These are phyloP conservation scores for Phaedon cochleariae DNA, from an alignment of 2,888 invertebrate species.

Conservation along the genomic window DNA sequence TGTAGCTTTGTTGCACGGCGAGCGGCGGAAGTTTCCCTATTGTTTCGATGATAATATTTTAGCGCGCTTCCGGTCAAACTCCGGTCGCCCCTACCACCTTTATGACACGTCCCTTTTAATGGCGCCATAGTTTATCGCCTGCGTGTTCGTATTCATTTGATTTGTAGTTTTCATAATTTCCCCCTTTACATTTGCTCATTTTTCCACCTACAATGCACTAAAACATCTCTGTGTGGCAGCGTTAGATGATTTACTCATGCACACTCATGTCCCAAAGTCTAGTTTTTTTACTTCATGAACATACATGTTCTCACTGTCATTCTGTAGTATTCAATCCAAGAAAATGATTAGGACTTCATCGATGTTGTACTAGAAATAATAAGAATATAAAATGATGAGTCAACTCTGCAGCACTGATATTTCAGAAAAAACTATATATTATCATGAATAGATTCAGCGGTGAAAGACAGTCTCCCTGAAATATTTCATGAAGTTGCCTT, in stretches of 20 bases:
- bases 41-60: slow-evolving; percentile 60
- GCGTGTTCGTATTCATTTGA: slow-evolving; percentile 52
- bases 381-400: too few species aligned
- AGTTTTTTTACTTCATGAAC: slow-evolving; percentile 19
- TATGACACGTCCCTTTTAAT: slow-evolving; percentile 57
- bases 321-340: too few species aligned
- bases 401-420: too few species aligned
- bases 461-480: too few species aligned
- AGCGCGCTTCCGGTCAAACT: slow-evolving; percentile 57
- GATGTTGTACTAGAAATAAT: too few species aligned
- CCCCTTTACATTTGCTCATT: slow-evolving; percentile 37
- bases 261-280: slow-evolving; percentile 21
- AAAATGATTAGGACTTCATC: too few species aligned
- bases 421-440: too few species aligned
- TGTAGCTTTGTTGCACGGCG: slow-evolving; percentile 56
- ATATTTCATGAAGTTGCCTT: too few species aligned
- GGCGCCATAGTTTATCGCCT: slow-evolving; percentile 53
- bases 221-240: slow-evolving; percentile 14
- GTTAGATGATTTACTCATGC: slow-evolving; percentile 24
- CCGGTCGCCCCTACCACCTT: slow-evolving; percentile 52
- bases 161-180: slow-evolving; percentile 56
- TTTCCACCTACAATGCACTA: slow-evolving; percentile 32
- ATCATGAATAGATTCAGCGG: too few species aligned
- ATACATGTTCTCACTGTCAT: slow-evolving; percentile 20
- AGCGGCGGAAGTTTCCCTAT: slow-evolving; percentile 58